phyloP scores from a whole-genome alignment of 2,888 invertebrate species.

The Orthosia gothica region DNA sequence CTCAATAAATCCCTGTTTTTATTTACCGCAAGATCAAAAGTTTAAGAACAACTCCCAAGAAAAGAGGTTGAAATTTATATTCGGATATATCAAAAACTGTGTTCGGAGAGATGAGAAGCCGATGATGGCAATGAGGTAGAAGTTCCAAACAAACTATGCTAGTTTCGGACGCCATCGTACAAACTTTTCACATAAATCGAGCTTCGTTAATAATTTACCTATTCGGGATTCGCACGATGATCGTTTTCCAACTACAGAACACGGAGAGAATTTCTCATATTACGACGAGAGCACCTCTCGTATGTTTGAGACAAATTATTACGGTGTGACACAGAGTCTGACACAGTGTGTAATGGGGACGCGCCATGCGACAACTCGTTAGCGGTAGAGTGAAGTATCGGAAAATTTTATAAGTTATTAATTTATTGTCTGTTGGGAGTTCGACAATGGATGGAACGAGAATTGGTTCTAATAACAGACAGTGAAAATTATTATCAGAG shows the following conservation, averaged over 20 bases:
- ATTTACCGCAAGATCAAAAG: constrained; percentile 63
- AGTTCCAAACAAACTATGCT: constrained; percentile 74
- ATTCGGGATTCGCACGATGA: constrained; percentile 73
- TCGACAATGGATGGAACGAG: constrained; percentile 57
- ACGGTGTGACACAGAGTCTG: constrained; percentile 48
- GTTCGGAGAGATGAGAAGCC: constrained; percentile 69
- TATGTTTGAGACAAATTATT: constrained; percentile 52
- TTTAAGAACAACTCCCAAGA: constrained; percentile 51
- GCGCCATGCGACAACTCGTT: constrained; percentile 59
- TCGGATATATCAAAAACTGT: constrained; percentile 73
- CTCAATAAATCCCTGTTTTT: constrained; percentile 59
- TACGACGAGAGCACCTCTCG: constrained; percentile 36
- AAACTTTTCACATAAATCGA: constrained; percentile 85
- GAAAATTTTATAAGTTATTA: constrained; percentile 64
- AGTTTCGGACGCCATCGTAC: constrained; percentile 77
- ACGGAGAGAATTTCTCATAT: constrained; percentile 54
- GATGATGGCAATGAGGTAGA: constrained; percentile 69
- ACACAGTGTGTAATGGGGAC: constrained; percentile 50
- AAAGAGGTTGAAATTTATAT: constrained; percentile 68
- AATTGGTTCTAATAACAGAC: constrained; percentile 47
- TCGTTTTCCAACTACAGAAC: constrained; percentile 66
- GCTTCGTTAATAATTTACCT: constrained; percentile 83
- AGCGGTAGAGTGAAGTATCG: constrained; percentile 60
- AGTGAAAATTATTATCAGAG: constrained; percentile 51
- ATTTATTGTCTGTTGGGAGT: constrained; percentile 64